Base-by-base conservation (phyloP, 2,113 vertebrate species). In the Dicrurus megarhynchus region DNA sequence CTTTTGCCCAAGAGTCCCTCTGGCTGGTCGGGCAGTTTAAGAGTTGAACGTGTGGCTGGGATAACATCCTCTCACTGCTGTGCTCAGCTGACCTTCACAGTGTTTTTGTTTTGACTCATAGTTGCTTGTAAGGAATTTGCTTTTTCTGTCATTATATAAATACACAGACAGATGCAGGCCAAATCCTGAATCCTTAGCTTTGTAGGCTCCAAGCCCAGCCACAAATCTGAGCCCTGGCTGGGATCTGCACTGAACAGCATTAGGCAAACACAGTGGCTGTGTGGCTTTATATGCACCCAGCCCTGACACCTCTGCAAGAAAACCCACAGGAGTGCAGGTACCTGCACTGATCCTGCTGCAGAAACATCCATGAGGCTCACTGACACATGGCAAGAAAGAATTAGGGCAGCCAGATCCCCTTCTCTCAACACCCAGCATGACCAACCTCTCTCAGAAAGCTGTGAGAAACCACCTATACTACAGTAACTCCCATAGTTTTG, bases 91-190 rank as follows among this genome's bases (percentile, higher is more conserved):
- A 95, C 95, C 88, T 97, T 95, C 92, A 53, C 47, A 68, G 53
- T 88, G 84, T 93, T 90, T 94, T 82, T 96, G 56, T 97, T 97
- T 97, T 96, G 94, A 96, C 90, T 96, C 93, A 94, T 93, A 95
- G 77, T 94, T 96, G 81, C 89, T 95, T 67, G 50, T 30, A 78
- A 85, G 84, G 93, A 94, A 93, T 94, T 97, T 95, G 87, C 41
- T 89, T 91, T 93, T 94, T 93, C 82, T 95, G 70, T 96, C 89
- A 57, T 78, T 83, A 53, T 84, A 56, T 84, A 95, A 94, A 88
- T 89, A 93, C 53, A 84, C 64, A 90, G 81, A 44, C 42, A 65
- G 27, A 95, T 14, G 23, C 53, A 74, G 80, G 83, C 77, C 90
- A 96, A 94, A 88, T 71, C 32, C 47, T 42, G 70, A 90, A 65